Evolutionary conservation across 2,888 invertebrate genomes (phyloP).

Genomic region (Lissocephala sabroskyi): DNA sequence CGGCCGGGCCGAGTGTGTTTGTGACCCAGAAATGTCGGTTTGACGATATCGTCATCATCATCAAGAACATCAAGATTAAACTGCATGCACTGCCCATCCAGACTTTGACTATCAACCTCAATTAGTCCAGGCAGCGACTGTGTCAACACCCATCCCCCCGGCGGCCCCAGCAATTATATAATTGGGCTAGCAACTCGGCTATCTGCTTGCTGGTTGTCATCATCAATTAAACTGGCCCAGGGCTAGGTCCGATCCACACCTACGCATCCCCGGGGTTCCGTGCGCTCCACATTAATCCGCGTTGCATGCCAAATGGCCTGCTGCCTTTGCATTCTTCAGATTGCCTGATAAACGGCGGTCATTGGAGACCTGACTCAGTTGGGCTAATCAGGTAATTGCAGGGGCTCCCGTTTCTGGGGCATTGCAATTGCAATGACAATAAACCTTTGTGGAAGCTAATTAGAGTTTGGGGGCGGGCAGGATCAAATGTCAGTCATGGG

Average conservation of each 20-base stretch:
- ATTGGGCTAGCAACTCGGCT: constrained; percentile 22
- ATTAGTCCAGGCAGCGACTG: constrained; percentile 50
- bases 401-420: too few species aligned
- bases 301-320: constrained; percentile 5
- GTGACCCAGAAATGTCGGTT: constrained; percentile 21
- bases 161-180: constrained; percentile 44
- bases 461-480: background rate
- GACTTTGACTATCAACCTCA: constrained; percentile 28
- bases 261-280: background rate
- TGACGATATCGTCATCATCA: constrained; percentile 28
- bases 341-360: too few species aligned
- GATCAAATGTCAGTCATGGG: too few species aligned
- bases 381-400: too few species aligned
- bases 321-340: too few species aligned
- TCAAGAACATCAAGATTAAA: constrained; percentile 4
- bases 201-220: background rate
- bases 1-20: background rate
- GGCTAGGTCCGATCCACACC: background rate
- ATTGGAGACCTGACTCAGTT: too few species aligned
- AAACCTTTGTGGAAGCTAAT: too few species aligned
- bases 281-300: background rate
- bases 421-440: too few species aligned
- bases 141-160: constrained; percentile 7
- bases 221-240: background rate
- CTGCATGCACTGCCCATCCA: constrained; percentile 10